A percentile compares a stretch with the other conserved stretches of the same genome.
Evolutionary conservation across 2,888 invertebrate species (phyloP).

Genomic region (Eustalomyia histrio): DNA sequence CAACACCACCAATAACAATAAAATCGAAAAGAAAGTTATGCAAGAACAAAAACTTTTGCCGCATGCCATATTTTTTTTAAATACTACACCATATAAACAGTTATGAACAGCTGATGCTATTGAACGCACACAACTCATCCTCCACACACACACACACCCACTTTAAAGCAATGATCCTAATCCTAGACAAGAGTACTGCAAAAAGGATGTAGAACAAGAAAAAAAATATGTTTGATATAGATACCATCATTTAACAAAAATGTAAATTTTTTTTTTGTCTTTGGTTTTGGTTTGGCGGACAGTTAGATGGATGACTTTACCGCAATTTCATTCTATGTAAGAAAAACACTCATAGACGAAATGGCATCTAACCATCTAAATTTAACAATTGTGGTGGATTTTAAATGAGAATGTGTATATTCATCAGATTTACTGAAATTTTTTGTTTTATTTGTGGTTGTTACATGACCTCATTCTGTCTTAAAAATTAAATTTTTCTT

Average conservation of each 20-base stretch:
- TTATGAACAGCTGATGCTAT: slow-evolving; percentile 62
- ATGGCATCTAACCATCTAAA: slow-evolving; percentile 54
- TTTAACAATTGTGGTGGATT: slow-evolving; percentile 62
- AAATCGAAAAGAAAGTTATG: slow-evolving; percentile 52
- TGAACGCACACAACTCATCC: slow-evolving; percentile 35
- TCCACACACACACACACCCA: slow-evolving; percentile 3
- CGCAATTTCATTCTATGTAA: slow-evolving; percentile 52
- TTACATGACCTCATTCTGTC: slow-evolving; percentile 63
- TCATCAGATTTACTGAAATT: slow-evolving; percentile 12
- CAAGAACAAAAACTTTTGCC: slow-evolving; percentile 47
- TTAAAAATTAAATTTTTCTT: slow-evolving; percentile 58
- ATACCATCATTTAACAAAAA: slow-evolving; percentile 56
- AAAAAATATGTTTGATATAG: slow-evolving; percentile 36
- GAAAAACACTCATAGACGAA: slow-evolving; percentile 32
- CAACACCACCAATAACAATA: slow-evolving; percentile 25
- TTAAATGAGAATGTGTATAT: slow-evolving; percentile 46
- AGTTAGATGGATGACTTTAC: slow-evolving; percentile 62
- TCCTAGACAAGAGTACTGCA: slow-evolving; percentile 33
- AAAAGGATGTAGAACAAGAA: slow-evolving; percentile 31
- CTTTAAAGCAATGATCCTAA: slow-evolving; percentile 47
- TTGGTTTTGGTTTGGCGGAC: slow-evolving; percentile 61
- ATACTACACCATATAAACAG: slow-evolving; percentile 55
- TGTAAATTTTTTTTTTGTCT: slow-evolving; percentile 43
- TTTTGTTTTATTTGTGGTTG: slow-evolving; percentile 37
- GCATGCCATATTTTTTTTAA: slow-evolving; percentile 58